phyloP scores from a whole-genome alignment of 2,888 invertebrate species.

The Morpho achilles region DNA sequence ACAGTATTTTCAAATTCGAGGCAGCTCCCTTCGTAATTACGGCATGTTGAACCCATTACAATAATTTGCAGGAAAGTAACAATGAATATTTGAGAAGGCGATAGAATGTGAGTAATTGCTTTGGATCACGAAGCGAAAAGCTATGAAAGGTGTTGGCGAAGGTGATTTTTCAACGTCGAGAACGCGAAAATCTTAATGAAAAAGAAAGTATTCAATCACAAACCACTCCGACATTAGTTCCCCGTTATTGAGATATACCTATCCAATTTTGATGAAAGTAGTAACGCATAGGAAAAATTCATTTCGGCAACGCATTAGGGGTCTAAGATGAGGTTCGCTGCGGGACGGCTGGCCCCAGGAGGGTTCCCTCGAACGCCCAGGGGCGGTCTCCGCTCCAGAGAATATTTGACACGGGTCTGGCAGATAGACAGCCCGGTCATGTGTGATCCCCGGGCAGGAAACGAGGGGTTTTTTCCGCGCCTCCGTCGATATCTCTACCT shows the following conservation, averaged over 20 bases:
- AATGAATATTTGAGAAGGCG: conserved; percentile 79
- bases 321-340: conserved; percentile 77
- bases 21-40: conserved; percentile 54
- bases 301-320: conserved; percentile 74
- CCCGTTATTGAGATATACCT: conserved; percentile 1
- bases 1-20: conserved; percentile 41
- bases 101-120: conserved; percentile 76
- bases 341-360: conserved; percentile 76
- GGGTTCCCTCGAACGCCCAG: conserved; percentile 57
- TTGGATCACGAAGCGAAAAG: conserved; percentile 78
- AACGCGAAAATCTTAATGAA: conserved; percentile 71
- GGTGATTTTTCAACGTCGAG: conserved; percentile 68
- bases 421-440: conserved; percentile 80
- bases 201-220: conserved; percentile 63
- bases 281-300: conserved; percentile 61
- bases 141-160: conserved; percentile 74
- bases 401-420: conserved; percentile 80
- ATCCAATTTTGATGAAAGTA: conserved; percentile 11
- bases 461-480: conserved; percentile 73
- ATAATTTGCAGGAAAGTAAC: conserved; percentile 75
- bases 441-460: conserved; percentile 78
- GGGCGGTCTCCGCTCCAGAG: conserved; percentile 78
- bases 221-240: conserved; percentile 22
- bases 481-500: conserved; percentile 68
- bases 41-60: conserved; percentile 69